Base-by-base conservation (phyloP, 2,113 vertebrate genomes). In the Xenotilapia longispinis region DNA sequence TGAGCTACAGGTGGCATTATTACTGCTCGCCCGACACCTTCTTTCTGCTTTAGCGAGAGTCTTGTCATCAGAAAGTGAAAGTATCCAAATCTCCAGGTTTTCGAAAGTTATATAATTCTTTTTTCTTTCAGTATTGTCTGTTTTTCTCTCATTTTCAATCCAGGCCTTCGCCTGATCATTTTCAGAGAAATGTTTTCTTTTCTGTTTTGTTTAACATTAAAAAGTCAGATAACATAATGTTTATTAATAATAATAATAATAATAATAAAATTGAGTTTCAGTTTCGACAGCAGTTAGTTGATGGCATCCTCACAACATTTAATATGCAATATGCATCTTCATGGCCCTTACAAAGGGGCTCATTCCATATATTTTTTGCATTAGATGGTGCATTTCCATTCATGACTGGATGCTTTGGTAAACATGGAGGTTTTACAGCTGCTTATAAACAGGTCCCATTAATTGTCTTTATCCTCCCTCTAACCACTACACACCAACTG, bases 1-100 rank as follows among this genome's bases (percentile, higher is more conserved):
- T 68, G 6, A 68, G 33, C 19, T 21, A 38, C 17, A 63, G 55
- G 4, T 1, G 31, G 17, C 0, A 0, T 36, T 38, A 2, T 38
- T 65, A 5, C 60, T 65, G 33, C 60, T 11, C 5, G 2, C 58
- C 15, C 1, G 2, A 63, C 28, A 63, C 28, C 58, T 36, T 63
- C 58, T 36, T 5, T 63, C 58, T 63, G 58, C 58, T 63, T 36
- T 63, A 63, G 28, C 58, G 15, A 63, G 15, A 63, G 28, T 63
- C 3, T 17, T 31, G 57, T 60, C 0, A 31, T 60, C 2, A 60
- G 8, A 60, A 60, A 4, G 1, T 60, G 5, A 60, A 17, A 17
- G 57, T 31, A 60, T 10, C 57, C 0, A 60, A 17, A 60, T 6
- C 26, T 60, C 3, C 26, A 60, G 26, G 14, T 60, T 60, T 60